phyloP scores from a whole-genome alignment of 2,888 invertebrate species.

The Herminia tarsipennalis region DNA sequence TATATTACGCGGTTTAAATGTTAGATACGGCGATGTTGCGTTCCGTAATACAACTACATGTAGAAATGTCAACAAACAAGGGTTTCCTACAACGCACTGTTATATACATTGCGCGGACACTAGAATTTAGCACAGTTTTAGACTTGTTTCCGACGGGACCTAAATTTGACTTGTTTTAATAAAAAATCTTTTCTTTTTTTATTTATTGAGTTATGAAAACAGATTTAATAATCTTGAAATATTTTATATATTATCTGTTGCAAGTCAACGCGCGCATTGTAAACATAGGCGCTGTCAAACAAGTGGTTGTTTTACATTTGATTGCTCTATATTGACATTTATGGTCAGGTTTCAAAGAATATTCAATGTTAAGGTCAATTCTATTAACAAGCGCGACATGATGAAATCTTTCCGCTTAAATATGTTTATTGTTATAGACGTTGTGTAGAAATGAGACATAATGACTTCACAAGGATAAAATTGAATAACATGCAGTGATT shows the following conservation, averaged over 20 bases:
- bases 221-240: neutral
- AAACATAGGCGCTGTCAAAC: constrained; percentile 38
- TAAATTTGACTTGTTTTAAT: too few species aligned
- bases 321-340: neutral
- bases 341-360: constrained; percentile 1
- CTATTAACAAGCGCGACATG: too few species aligned
- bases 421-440: too few species aligned
- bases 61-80: constrained; percentile 74
- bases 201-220: neutral
- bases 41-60: constrained; percentile 70
- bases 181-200: neutral
- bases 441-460: neutral
- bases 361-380: constrained; percentile 14
- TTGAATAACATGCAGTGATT: too few species aligned
- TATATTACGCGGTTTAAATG: constrained; percentile 57
- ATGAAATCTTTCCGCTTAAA: too few species aligned
- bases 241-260: constrained; percentile 28
- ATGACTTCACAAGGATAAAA: too few species aligned
- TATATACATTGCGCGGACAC: constrained; percentile 46
- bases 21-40: constrained; percentile 71
- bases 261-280: constrained; percentile 25
- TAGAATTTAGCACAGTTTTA: constrained; percentile 9
- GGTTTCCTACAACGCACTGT: constrained; percentile 46
- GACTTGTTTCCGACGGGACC: too few species aligned
- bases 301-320: constrained; percentile 13